Evolutionary conservation across 2,888 invertebrate species (phyloP), one percentile per base, ranked within the genome.

Genomic region (Stenodema calcarata): DNA sequence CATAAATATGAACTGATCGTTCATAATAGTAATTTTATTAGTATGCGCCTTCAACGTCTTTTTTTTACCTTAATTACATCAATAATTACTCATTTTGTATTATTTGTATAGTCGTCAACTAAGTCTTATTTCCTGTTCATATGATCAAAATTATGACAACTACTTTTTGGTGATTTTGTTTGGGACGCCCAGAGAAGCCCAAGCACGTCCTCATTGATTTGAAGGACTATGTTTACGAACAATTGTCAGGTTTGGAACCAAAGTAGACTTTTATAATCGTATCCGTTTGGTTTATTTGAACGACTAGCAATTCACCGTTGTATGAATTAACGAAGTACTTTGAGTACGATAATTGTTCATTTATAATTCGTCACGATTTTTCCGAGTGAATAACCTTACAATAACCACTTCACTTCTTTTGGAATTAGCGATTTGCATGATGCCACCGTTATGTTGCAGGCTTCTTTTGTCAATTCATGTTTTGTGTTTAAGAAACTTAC

Each of bases 181-280:
- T 80, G 50, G 44, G 62, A 42, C 27, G 47, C 42, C 28, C 87
- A 88, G 88, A 83, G 70, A 88, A 76, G 86, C 88, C 87, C 85
- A 88, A 88, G 44, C 87, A 84, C 75, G 73, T 87, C 44, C 86
- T 88, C 70, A 87, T 88, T 69, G 88, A 88, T 88, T 87, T 88
- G 87, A 87, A 87, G 88, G 86, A 86, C 28, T 78, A 87, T 87
- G 80, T 79, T 44, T 80, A 79, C 80, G 78, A 79, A 82, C 62
- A 28, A 12, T 80, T 79, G 78, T 87, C 88, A 88, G 88, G 88
- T 88, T 88, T 87, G 87, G 87, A 70, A 12, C 75, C n/a, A 47
- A 28, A 84, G 27, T 27, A 75, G 44, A 73, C 12, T 41, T n/a
- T 73, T 2, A n/a, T 35, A 1, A 14, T 73, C 16, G 14, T 73